Conservation (phyloP, 2,888 invertebrate genomes). For the Eucriotettix oculatus region DNA sequence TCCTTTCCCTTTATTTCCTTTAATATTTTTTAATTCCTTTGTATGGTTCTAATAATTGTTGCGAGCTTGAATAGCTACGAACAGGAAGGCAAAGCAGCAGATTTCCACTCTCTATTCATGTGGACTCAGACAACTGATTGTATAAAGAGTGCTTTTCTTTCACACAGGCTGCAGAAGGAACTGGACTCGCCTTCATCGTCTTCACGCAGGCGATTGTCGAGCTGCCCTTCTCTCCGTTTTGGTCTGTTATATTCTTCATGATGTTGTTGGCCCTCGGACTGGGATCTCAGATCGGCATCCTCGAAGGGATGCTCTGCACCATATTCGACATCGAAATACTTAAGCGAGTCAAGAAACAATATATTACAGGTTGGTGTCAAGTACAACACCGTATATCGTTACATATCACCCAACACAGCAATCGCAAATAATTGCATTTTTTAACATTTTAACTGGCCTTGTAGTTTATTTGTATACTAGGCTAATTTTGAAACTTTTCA, state of each 20-base stretch:
- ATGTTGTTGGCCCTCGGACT: constrained; percentile 87
- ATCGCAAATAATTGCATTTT: not conserved
- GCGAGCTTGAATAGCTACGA: too few species aligned
- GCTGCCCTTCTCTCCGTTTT: constrained; percentile 84
- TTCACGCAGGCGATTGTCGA: constrained; percentile 93
- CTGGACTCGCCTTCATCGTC: constrained; percentile 91
- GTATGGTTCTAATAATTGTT: too few species aligned
- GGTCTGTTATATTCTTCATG: constrained; percentile 91
- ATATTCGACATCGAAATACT: constrained; percentile 87
- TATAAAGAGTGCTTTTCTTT: too few species aligned
- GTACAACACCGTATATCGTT: not conserved
- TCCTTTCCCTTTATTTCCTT: too few species aligned
- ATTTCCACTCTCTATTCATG: too few species aligned
- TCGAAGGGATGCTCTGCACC: constrained; percentile 91
- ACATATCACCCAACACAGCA: not conserved
- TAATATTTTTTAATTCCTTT: too few species aligned
- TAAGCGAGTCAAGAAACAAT: constrained; percentile 74
- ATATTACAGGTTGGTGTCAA: constrained; percentile 52
- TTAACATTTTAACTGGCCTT: not conserved
- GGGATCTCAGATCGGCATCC: constrained; percentile 89
- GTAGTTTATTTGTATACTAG: not conserved
- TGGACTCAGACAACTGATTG: too few species aligned
- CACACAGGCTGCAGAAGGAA: constrained; percentile 81
- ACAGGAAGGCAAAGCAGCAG: too few species aligned
- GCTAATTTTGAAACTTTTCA: not conserved